These are phyloP conservation scores for Spilosoma lubricipeda DNA, from an alignment of 2,888 invertebrate species.

Conservation along the genomic window DNA sequence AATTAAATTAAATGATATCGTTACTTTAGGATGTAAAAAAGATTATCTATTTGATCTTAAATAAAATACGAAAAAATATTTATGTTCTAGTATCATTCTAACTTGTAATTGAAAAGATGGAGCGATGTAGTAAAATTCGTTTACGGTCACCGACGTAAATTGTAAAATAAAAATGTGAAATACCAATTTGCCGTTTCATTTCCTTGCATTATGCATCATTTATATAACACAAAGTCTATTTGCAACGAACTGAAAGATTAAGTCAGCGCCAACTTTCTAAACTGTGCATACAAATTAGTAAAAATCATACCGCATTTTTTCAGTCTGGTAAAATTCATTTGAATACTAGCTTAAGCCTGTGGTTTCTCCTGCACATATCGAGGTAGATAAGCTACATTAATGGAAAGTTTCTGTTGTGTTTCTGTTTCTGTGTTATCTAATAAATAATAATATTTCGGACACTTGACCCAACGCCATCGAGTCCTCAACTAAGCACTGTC, in stretches of 20 bases:
- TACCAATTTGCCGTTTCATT: conserved; percentile 79
- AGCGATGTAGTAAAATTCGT: conserved; percentile 85
- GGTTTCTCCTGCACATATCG: no score
- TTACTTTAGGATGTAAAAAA: conserved; percentile 86
- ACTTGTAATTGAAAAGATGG: conserved; percentile 83
- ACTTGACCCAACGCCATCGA: no score
- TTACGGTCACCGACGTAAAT: conserved; percentile 85
- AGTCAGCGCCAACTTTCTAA: not conserved
- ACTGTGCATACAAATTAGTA: not conserved
- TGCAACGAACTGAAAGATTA: not conserved
- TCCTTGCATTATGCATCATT: conserved; percentile 23
- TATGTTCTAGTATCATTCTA: conserved; percentile 86
- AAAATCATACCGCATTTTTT: no score
- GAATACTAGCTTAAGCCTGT: no score
- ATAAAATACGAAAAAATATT: conserved; percentile 85
- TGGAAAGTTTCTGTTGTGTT: no score
- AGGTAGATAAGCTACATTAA: no score
- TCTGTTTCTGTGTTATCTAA: no score
- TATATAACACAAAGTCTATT: conserved; percentile 16
- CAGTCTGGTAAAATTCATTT: no score
- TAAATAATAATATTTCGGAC: no score
- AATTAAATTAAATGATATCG: conserved; percentile 86
- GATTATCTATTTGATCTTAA: conserved; percentile 86
- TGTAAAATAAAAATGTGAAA: conserved; percentile 85
- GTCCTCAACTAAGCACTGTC: no score